A percentile compares a stretch with the other conserved stretches of the same genome.
These are phyloP conservation scores for Fukomys damarensis DNA, from an alignment of 2,113 vertebrate species.

Conservation along the genomic window DNA sequence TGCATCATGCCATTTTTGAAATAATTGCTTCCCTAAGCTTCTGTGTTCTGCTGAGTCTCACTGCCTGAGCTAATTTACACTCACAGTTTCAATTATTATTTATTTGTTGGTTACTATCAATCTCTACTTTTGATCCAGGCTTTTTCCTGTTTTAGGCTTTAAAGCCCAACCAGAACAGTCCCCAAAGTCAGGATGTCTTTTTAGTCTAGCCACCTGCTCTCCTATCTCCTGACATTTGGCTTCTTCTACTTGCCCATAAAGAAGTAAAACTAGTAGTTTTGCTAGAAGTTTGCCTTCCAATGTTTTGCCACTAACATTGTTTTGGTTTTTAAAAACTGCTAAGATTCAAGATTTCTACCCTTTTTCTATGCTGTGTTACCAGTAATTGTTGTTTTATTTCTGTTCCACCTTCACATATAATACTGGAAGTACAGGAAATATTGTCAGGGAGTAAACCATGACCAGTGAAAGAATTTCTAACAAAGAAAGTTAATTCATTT, in stretches of 20 bases:
- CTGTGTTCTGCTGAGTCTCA: neutral
- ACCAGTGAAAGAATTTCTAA: neutral
- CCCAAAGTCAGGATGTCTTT: conserved; percentile 8
- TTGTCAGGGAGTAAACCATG: neutral
- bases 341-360: neutral
- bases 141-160: neutral
- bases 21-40: neutral
- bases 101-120: neutral
- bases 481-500: neutral
- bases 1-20: neutral
- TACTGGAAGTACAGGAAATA: neutral
- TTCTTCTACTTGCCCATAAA: neutral
- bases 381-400: neutral
- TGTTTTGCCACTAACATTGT: neutral
- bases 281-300: neutral
- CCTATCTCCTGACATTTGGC: neutral
- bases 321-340: conserved; percentile 28
- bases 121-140: neutral
- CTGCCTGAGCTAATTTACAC: neutral
- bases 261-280: neutral
- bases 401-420: neutral
- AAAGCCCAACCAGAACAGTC: neutral
- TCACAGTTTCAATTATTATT: neutral
- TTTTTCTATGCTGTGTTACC: neutral
- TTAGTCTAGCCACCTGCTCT: neutral